Conservation (phyloP, 2,888 invertebrate species). For the Sphinx pinastri region DNA sequence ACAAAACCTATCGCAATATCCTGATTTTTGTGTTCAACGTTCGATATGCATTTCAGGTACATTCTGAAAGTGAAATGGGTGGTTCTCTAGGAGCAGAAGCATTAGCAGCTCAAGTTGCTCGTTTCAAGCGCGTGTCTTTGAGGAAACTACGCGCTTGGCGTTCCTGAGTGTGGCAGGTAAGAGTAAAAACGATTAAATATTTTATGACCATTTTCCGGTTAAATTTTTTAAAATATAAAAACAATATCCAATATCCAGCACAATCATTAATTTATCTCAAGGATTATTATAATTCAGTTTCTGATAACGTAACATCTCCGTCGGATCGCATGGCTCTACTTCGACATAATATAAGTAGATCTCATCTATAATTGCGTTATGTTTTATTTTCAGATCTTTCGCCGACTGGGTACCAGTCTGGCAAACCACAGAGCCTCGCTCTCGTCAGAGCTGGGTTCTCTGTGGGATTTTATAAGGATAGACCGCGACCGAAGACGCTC, state of each 20-base stretch:
- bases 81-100: slow-evolving; percentile 86
- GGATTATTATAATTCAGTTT: too few species aligned
- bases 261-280: too few species aligned
- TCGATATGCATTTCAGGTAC: slow-evolving; percentile 73
- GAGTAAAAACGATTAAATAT: background rate
- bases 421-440: slow-evolving; percentile 76
- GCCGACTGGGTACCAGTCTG: slow-evolving; percentile 70
- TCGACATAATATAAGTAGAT: too few species aligned
- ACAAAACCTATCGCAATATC: background rate
- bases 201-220: too few species aligned
- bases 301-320: too few species aligned
- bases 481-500: slow-evolving; percentile 69
- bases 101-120: slow-evolving; percentile 87
- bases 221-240: too few species aligned
- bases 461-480: slow-evolving; percentile 75
- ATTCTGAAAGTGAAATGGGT: slow-evolving; percentile 89
- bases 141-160: slow-evolving; percentile 92
- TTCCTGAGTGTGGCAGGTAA: slow-evolving; percentile 86
- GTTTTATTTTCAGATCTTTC: slow-evolving; percentile 63
- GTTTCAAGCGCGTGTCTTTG: slow-evolving; percentile 91
- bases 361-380: background rate
- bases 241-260: too few species aligned
- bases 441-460: slow-evolving; percentile 73
- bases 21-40: background rate
- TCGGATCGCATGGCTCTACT: background rate